These are phyloP conservation scores for Propithecus deckenii DNA, from an alignment of 2,797 vertebrate species.

Conservation along the genomic window DNA sequence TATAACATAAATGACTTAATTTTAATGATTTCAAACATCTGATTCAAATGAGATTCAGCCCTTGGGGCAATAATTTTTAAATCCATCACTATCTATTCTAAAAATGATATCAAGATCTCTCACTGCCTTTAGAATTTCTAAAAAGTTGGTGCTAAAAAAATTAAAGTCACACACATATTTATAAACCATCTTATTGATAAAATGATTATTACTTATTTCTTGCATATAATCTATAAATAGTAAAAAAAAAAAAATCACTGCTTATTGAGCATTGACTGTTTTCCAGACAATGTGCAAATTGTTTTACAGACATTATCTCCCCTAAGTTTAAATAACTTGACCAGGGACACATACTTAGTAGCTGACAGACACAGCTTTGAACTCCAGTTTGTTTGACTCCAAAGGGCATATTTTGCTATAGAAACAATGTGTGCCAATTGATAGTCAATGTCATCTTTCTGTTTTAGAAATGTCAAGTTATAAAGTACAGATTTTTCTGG, in stretches of 20 bases:
- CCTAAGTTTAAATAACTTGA: not conserved
- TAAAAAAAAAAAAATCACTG: not conserved
- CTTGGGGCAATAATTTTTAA: constrained; percentile 49
- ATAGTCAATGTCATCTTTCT: not conserved
- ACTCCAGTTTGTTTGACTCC: constrained; percentile 24
- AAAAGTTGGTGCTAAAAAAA: constrained; percentile 38
- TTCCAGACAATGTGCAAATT: not conserved
- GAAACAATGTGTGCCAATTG: not conserved
- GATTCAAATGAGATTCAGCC: constrained; percentile 45
- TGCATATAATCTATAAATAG: not conserved
- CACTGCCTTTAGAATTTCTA: constrained; percentile 58
- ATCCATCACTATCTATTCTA: constrained; percentile 60
- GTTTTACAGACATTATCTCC: constrained; percentile 1
- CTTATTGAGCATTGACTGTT: not conserved
- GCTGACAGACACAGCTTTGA: constrained; percentile 29
- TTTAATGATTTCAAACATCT: constrained; percentile 60
- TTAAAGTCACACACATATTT: not conserved
- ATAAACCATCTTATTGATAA: not conserved
- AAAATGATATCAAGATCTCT: constrained; percentile 59
- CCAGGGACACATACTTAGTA: not conserved
- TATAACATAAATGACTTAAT: constrained; percentile 44
- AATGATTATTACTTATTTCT: not conserved
- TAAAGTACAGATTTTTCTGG: not conserved
- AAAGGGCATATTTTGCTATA: not conserved
- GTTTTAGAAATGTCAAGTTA: not conserved